A percentile compares a stretch with the other conserved stretches of the same genome.
Conservation (phyloP, 2,888 invertebrate species). For the Trichopria drosophilae region DNA sequence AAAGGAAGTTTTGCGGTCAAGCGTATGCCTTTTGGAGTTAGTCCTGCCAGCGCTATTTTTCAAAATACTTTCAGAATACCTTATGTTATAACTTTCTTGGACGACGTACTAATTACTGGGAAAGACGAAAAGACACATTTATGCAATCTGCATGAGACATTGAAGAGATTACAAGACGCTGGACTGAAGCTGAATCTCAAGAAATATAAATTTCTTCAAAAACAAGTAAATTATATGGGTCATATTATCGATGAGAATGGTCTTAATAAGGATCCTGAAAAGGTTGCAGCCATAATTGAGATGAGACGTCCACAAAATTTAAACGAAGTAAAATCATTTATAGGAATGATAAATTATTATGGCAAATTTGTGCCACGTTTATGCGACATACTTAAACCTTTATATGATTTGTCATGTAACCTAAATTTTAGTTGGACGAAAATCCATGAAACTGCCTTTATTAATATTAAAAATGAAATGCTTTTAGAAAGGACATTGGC, state of each 20-base stretch:
- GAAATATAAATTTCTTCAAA: slow-evolving; percentile 44
- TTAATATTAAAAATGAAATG: slow-evolving; percentile 41
- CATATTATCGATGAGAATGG: slow-evolving; percentile 46
- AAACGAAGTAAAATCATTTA: slow-evolving; percentile 40
- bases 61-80: slow-evolving; percentile 39
- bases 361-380: slow-evolving; percentile 47
- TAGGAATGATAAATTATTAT: slow-evolving; percentile 53
- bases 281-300: slow-evolving; percentile 44
- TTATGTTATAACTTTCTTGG: slow-evolving; percentile 32
- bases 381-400: slow-evolving; percentile 39
- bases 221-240: slow-evolving; percentile 41
- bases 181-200: slow-evolving; percentile 40
- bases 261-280: slow-evolving; percentile 44
- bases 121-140: slow-evolving; percentile 36
- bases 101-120: slow-evolving; percentile 43
- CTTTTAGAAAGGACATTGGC: too few relatives aligned
- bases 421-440: slow-evolving; percentile 25
- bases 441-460: slow-evolving; percentile 42
- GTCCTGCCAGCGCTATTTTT: too few relatives aligned
- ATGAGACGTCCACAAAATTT: slow-evolving; percentile 39
- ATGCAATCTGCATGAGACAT: slow-evolving; percentile 36
- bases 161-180: slow-evolving; percentile 34
- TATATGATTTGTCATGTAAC: slow-evolving; percentile 41
- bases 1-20: slow-evolving; percentile 33
- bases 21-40: slow-evolving; percentile 46